A percentile compares a stretch with the other conserved stretches of the same genome.
phyloP scores from a whole-genome alignment of 2,888 invertebrate species.

The Achlya flavicornis region DNA sequence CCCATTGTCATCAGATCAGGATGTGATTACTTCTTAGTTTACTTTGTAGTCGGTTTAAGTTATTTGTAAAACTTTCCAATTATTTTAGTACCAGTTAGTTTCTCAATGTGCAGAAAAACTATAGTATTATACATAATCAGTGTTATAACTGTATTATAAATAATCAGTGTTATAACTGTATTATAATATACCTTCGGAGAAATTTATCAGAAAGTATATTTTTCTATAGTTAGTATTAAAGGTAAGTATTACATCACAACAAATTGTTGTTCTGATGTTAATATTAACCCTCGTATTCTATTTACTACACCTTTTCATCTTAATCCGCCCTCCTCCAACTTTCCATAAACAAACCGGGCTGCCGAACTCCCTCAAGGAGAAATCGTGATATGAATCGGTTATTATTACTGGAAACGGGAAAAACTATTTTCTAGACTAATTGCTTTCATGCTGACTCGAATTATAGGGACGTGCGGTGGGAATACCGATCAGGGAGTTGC shows the following conservation, averaged over 20 bases:
- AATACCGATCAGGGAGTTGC: conserved; percentile 17
- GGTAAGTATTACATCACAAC: not conserved
- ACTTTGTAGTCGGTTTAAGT: too few species aligned
- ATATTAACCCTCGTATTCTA: not conserved
- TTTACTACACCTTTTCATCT: not conserved
- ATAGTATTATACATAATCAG: too few species aligned
- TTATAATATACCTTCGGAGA: too few species aligned
- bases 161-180: too few species aligned
- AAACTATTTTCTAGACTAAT: conserved; percentile 50
- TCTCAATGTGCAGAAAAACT: too few species aligned
- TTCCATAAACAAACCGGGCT: conserved; percentile 35
- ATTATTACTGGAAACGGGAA: conserved; percentile 35
- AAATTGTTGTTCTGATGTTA: not conserved
- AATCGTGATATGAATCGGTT: conserved; percentile 43
- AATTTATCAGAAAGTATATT: too few species aligned
- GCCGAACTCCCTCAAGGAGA: conserved; percentile 35
- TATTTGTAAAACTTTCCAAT: too few species aligned
- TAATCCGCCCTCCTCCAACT: conserved; percentile 20
- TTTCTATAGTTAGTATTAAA: too few species aligned
- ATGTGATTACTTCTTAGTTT: too few species aligned
- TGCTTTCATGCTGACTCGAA: conserved; percentile 33
- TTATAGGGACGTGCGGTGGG: conserved; percentile 9
- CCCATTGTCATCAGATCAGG: too few species aligned
- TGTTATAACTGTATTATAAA: too few species aligned
- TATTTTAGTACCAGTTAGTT: too few species aligned